Conservation (phyloP, 2,888 invertebrate genomes). For the Microplitis deprimator region DNA sequence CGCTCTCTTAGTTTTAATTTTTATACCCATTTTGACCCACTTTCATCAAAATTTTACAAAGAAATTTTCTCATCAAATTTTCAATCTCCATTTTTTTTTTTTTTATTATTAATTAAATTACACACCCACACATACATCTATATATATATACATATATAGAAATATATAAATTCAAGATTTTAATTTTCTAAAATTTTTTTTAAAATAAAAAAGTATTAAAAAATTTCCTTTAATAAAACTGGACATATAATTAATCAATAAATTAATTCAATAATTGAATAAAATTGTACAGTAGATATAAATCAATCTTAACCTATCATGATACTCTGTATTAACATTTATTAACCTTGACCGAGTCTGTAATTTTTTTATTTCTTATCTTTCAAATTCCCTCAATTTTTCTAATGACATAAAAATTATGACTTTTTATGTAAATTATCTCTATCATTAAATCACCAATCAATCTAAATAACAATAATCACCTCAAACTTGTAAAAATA, state of each 20-base stretch:
- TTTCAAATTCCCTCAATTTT: neutral
- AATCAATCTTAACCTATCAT: neutral
- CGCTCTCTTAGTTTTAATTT: no score
- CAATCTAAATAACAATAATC: neutral
- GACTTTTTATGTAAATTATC: neutral
- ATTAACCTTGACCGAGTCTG: neutral
- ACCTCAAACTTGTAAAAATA: neutral
- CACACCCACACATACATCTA: no score
- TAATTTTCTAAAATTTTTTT: no score
- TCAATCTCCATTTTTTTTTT: no score
- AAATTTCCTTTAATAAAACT: no score
- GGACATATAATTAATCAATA: neutral
- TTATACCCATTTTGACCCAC: no score
- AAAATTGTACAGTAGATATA: neutral
- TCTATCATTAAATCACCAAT: neutral
- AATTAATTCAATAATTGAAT: neutral
- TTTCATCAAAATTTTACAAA: no score
- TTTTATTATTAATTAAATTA: no score
- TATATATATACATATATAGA: no score
- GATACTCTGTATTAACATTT: neutral
- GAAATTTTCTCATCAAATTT: no score
- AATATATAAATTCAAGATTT: no score
- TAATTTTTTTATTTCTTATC: neutral
- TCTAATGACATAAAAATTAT: neutral
- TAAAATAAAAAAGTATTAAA: no score